phyloP scores from a whole-genome alignment of 2,888 invertebrate species.

The Drosophila picticornis region DNA sequence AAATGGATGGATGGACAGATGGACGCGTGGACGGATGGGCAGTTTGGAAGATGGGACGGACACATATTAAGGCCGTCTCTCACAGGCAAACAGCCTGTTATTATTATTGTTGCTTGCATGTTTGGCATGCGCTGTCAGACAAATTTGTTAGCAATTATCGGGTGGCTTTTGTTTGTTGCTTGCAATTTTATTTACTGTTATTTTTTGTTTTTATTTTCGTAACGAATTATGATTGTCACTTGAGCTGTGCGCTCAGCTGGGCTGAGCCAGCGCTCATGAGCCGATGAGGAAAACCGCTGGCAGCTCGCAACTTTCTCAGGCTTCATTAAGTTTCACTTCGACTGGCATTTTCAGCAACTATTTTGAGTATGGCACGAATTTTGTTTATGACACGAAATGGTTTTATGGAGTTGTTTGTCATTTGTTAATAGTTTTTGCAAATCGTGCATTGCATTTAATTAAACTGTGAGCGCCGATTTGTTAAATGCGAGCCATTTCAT shows the following conservation, averaged over 20 bases:
- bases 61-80: slow-evolving; percentile 33
- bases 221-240: slow-evolving; percentile 71
- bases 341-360: slow-evolving; percentile 53
- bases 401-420: slow-evolving; percentile 74
- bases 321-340: slow-evolving; percentile 80
- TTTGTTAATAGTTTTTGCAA: slow-evolving; percentile 67
- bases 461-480: slow-evolving; percentile 52
- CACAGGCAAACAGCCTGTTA: slow-evolving; percentile 7
- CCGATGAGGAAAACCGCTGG: slow-evolving; percentile 8
- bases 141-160: slow-evolving; percentile 76
- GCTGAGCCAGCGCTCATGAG: slow-evolving; percentile 3
- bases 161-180: slow-evolving; percentile 44
- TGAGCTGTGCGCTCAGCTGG: slow-evolving; percentile 40
- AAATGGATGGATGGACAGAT: slow-evolving; percentile 21
- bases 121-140: slow-evolving; percentile 56
- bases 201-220: slow-evolving; percentile 25
- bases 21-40: slow-evolving; percentile 21
- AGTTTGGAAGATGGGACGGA: slow-evolving; percentile 7
- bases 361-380: slow-evolving; percentile 70
- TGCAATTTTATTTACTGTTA: slow-evolving; percentile 45
- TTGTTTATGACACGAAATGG: slow-evolving; percentile 79
- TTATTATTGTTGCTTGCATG: slow-evolving; percentile 30
- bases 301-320: slow-evolving; percentile 73
- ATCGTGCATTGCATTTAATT: slow-evolving; percentile 78
- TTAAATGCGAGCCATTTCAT: slow-evolving; percentile 25